These are phyloP conservation scores for Hoplias malabaricus DNA, from an alignment of 2,113 vertebrate species.

Conservation along the genomic window DNA sequence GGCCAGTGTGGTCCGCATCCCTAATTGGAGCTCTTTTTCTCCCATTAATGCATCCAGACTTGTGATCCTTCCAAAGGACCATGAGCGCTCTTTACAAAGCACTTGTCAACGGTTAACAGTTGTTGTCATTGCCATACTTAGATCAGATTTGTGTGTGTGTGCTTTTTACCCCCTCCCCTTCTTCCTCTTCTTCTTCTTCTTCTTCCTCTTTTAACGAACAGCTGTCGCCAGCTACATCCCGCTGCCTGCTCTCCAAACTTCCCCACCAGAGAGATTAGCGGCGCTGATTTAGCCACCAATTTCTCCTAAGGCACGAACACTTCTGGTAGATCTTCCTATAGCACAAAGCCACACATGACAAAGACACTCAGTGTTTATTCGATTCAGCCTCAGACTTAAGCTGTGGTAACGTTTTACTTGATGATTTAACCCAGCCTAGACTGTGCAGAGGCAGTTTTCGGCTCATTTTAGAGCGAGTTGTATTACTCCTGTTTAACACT, in stretches of 20 bases:
- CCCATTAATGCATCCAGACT: slow-evolving; percentile 75
- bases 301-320: slow-evolving; percentile 71
- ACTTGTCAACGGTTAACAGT: slow-evolving; percentile 74
- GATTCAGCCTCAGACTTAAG: slow-evolving; percentile 15
- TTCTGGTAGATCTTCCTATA: slow-evolving; percentile 64
- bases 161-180: slow-evolving; percentile 23
- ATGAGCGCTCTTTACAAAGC: slow-evolving; percentile 67
- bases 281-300: slow-evolving; percentile 69
- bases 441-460: no score
- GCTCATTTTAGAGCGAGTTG: no score
- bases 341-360: slow-evolving; percentile 16
- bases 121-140: slow-evolving; percentile 65
- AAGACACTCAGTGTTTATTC: slow-evolving; percentile 26
- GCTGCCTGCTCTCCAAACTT: slow-evolving; percentile 70
- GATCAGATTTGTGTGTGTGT: slow-evolving; percentile 65
- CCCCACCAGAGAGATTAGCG: slow-evolving; percentile 74
- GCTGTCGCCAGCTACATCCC: slow-evolving; percentile 70
- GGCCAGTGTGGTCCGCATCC: slow-evolving; percentile 68
- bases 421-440: slow-evolving; percentile 20
- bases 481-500: no score
- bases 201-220: slow-evolving; percentile 52
- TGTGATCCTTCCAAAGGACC: slow-evolving; percentile 69
- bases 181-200: slow-evolving; percentile 19
- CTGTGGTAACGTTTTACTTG: slow-evolving; percentile 57
- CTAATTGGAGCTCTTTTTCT: slow-evolving; percentile 72